These are phyloP conservation scores for Heptranchias perlo DNA, from an alignment of 2,113 vertebrate species.

Conservation along the genomic window DNA sequence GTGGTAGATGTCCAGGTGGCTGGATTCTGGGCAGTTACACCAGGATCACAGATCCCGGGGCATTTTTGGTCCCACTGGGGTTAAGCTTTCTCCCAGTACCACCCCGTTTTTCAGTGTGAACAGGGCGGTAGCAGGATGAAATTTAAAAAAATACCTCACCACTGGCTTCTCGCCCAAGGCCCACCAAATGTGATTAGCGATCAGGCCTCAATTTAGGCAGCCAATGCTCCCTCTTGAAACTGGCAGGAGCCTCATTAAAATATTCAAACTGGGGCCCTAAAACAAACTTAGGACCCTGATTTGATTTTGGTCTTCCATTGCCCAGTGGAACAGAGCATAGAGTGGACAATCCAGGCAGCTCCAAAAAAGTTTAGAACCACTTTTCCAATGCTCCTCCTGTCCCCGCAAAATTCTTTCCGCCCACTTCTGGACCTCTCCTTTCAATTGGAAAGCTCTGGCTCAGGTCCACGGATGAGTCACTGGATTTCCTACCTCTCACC, in stretches of 20 bases:
- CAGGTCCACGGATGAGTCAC: background rate
- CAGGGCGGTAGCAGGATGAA: background rate
- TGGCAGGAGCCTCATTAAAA: background rate
- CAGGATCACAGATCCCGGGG: background rate
- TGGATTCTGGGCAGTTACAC: background rate
- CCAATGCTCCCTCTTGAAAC: background rate
- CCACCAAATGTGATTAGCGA: background rate
- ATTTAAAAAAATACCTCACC: background rate
- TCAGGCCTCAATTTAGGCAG: background rate
- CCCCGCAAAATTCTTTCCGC: background rate
- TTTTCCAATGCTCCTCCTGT: background rate
- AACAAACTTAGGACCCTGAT: background rate
- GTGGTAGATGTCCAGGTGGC: background rate
- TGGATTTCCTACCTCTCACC: background rate
- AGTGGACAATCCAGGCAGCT: background rate
- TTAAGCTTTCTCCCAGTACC: background rate
- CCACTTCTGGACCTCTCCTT: background rate
- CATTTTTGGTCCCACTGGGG: background rate
- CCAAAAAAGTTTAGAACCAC: background rate
- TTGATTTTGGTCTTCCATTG: background rate
- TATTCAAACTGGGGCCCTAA: background rate
- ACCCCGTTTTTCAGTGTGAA: background rate
- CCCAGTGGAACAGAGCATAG: background rate
- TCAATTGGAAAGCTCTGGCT: background rate
- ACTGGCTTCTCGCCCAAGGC: no score